Percentiles rank a stretch among this genome's conserved stretches.
Evolutionary conservation across 2,113 vertebrate genomes (phyloP).

Genomic region (Scartelaos histophorus): DNA sequence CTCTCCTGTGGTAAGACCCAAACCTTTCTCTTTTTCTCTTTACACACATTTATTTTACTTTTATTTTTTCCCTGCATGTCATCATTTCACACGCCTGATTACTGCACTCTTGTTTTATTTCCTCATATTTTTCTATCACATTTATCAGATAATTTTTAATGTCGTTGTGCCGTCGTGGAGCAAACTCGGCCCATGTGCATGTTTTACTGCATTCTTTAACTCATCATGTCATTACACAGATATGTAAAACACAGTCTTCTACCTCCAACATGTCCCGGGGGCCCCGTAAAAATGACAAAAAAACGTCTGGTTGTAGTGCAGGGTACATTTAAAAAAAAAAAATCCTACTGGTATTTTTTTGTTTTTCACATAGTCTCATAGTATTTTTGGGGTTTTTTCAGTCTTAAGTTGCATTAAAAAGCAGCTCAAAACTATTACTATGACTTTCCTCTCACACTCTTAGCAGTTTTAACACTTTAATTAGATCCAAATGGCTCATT

Average conservation of each 20-base stretch:
- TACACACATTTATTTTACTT: slow-evolving; percentile 3
- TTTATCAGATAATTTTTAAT: neutral
- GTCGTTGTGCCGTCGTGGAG: slow-evolving; percentile 16
- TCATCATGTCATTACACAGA: neutral
- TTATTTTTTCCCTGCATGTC: neutral
- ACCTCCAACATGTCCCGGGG: neutral
- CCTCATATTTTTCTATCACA: slow-evolving; percentile 13
- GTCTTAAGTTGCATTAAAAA: no score
- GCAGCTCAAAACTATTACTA: no score
- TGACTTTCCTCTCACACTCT: no score
- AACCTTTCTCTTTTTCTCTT: neutral
- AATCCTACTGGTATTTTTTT: neutral
- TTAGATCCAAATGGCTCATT: no score
- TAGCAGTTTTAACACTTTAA: no score
- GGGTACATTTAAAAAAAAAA: neutral
- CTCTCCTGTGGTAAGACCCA: slow-evolving; percentile 85
- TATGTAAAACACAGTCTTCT: slow-evolving; percentile 9
- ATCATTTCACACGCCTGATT: neutral
- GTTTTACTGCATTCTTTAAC: neutral
- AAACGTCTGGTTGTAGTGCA: neutral
- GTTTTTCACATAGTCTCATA: no score
- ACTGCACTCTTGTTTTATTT: neutral
- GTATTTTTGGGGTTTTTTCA: no score
- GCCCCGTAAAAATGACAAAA: neutral
- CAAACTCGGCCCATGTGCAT: neutral